A percentile compares a stretch with the other conserved stretches of the same genome.
These are phyloP conservation scores for Andrena marginata DNA, from an alignment of 2,888 invertebrate species.

Conservation along the genomic window DNA sequence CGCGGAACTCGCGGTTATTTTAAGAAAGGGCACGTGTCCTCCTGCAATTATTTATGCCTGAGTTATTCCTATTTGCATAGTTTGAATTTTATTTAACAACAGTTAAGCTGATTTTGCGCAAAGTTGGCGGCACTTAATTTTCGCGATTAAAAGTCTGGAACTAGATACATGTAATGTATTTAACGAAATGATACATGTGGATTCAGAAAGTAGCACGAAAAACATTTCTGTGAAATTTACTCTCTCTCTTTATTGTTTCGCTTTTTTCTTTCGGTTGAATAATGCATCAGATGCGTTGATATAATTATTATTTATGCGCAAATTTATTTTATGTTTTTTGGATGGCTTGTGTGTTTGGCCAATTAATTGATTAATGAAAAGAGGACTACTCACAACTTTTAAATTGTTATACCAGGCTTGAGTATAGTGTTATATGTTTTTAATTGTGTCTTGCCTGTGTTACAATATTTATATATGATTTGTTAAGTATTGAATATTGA, in stretches of 20 bases:
- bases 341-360: not conserved
- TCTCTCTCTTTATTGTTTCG: not conserved
- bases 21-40: not conserved
- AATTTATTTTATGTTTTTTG: no score
- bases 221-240: not conserved
- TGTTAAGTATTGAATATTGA: no score
- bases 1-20: not conserved
- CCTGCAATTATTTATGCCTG: not conserved
- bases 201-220: not conserved
- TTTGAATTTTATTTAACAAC: not conserved
- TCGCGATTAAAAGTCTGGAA: no score
- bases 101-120: no score
- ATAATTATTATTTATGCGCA: not conserved
- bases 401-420: no score
- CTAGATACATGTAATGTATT: not conserved
- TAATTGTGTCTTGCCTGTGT: no score
- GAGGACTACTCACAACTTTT: no score
- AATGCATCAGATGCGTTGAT: not conserved
- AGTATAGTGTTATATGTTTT: no score
- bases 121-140: no score
- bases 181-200: not conserved
- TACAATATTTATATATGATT: no score
- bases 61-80: not conserved
- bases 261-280: not conserved
- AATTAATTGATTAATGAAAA: not conserved